Conservation (phyloP, 2,888 invertebrate species). For the Agrotis clavis region DNA sequence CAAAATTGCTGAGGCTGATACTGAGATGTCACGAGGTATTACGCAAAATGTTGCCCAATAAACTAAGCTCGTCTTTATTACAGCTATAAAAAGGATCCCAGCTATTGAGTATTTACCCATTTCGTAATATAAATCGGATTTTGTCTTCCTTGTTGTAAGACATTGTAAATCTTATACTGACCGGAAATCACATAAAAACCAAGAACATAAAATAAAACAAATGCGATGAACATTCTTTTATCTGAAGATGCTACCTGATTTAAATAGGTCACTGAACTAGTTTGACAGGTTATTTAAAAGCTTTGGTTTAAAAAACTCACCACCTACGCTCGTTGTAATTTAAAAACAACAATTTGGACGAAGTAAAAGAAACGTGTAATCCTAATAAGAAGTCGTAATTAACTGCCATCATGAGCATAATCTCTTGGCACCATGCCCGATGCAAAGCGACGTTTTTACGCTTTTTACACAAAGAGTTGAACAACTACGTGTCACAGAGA, state of each 20-base stretch:
- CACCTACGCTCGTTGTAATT: conserved; percentile 40
- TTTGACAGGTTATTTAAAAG: conserved; percentile 52
- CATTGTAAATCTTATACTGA: conserved; percentile 34
- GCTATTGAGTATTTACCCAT: conserved; percentile 45
- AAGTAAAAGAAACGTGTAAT: conserved; percentile 47
- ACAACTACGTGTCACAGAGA: conserved; percentile 61
- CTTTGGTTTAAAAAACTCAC: conserved; percentile 37
- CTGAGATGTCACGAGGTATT: conserved; percentile 51
- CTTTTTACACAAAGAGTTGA: conserved; percentile 68
- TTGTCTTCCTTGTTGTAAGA: conserved; percentile 25
- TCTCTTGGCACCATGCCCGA: conserved; percentile 71
- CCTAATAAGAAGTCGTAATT: conserved; percentile 65
- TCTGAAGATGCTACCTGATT: conserved; percentile 57
- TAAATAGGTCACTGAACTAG: conserved; percentile 68
- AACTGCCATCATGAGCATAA: conserved; percentile 60
- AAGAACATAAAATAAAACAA: conserved; percentile 46
- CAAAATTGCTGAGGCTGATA: conserved; percentile 32
- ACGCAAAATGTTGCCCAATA: conserved; percentile 50
- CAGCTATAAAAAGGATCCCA: conserved; percentile 48
- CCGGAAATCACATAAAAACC: conserved; percentile 56
- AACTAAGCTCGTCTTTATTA: conserved; percentile 45
- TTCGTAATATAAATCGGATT: conserved; percentile 43
- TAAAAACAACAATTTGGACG: conserved; percentile 34
- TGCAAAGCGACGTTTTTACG: conserved; percentile 62
- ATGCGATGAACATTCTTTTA: conserved; percentile 31